These are phyloP conservation scores for Phanerotoma sp. DNA, from an alignment of 2,888 invertebrate species.

Conservation along the genomic window DNA sequence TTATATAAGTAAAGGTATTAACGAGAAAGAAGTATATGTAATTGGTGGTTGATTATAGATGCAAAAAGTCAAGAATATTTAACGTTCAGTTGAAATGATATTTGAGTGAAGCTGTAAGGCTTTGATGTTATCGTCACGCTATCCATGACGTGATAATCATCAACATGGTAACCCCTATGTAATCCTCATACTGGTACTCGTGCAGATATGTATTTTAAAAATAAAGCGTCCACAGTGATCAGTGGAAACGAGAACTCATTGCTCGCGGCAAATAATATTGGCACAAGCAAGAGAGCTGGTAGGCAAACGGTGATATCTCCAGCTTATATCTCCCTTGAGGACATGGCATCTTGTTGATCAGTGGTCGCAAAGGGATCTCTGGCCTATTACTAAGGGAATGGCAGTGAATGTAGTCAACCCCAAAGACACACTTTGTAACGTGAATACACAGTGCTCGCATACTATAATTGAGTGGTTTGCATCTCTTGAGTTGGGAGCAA, in stretches of 20 bases:
- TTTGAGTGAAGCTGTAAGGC: slow-evolving; percentile 1
- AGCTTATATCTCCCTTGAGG: slow-evolving; percentile 18
- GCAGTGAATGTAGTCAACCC: slow-evolving; percentile 9
- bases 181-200: slow-evolving; percentile 8
- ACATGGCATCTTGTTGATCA: neutral
- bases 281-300: neutral
- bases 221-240: slow-evolving; percentile 8
- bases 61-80: too few relatives aligned
- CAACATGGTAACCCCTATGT: slow-evolving; percentile 19
- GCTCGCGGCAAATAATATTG: slow-evolving; percentile 3
- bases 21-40: too few relatives aligned
- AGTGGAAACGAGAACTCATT: slow-evolving; percentile 11
- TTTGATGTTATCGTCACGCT: slow-evolving; percentile 4
- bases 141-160: slow-evolving; percentile 9
- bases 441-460: slow-evolving; percentile 42
- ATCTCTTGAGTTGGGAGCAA: slow-evolving; percentile 35
- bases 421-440: slow-evolving; percentile 37
- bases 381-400: slow-evolving; percentile 22
- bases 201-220: too few relatives aligned
- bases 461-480: slow-evolving; percentile 55
- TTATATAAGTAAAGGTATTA: too few relatives aligned
- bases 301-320: slow-evolving; percentile 16
- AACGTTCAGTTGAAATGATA: neutral
- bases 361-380: neutral
- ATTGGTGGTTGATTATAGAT: too few relatives aligned